Evolutionary conservation across 2,797 vertebrate species (phyloP).

Genomic region (Rhincodon typus): DNA sequence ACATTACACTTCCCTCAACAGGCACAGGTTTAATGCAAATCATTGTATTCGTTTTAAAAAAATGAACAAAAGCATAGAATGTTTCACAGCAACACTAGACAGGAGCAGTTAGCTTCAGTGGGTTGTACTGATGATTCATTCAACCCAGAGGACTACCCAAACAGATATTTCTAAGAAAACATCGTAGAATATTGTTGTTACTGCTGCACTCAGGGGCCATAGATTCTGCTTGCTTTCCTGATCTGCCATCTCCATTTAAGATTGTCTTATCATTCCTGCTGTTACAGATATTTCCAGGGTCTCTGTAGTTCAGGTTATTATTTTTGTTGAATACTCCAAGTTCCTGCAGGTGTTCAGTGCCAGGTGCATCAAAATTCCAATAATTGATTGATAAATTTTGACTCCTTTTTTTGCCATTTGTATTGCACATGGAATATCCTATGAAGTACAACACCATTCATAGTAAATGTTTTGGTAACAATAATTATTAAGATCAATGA

Average conservation of each 20-base stretch:
- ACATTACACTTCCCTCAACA: not conserved
- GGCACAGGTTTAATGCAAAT: not conserved
- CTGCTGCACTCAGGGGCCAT: conserved; percentile 41
- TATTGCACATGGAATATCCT: not conserved
- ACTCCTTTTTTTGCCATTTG: not conserved
- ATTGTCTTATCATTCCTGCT: conserved; percentile 69
- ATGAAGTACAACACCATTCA: not conserved
- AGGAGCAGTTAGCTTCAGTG: conserved; percentile 22
- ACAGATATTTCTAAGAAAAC: conserved; percentile 22
- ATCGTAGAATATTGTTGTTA: conserved; percentile 33
- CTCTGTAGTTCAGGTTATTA: conserved; percentile 67
- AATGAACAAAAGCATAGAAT: not conserved
- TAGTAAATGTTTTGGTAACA: not conserved
- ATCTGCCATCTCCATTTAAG: no score
- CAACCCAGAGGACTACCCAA: not conserved
- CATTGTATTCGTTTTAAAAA: not conserved
- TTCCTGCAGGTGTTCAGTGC: conserved; percentile 65
- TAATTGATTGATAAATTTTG: conserved; percentile 62
- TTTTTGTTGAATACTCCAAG: conserved; percentile 70
- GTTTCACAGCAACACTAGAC: conserved; percentile 5
- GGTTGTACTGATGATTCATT: not conserved
- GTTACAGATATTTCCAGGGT: conserved; percentile 71
- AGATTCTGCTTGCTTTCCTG: conserved; percentile 56
- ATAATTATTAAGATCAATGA: not conserved
- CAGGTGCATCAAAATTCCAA: conserved; percentile 67